Evolutionary conservation across 2,113 vertebrate species (phyloP), one percentile per base, ranked within the genome.

Genomic region (Ursus arctos): DNA sequence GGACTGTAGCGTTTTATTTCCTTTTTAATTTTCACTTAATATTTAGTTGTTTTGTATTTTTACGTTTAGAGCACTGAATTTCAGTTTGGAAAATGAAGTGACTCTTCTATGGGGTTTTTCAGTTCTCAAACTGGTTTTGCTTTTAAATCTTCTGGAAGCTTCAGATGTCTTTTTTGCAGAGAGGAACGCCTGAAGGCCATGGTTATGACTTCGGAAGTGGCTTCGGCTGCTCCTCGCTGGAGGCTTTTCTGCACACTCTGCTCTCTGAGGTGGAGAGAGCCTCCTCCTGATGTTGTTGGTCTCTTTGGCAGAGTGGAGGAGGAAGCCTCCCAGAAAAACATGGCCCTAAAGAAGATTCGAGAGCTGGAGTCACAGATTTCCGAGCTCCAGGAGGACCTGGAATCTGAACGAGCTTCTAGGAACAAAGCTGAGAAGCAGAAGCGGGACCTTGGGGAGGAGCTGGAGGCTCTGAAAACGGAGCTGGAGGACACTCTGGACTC

Each of bases 401-500:
- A 99, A 31, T 99, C 99, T 14, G 99, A 99, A 98, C 98, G 99
- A 61, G 99, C 99, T 26, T 99, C 99, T 5, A 99, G 99, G 12
- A 97, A 99, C 94, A 99, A 99, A 98, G 99, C 99, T 0, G 99
- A 99, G 98, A 99, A 99, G 94, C 99, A 99, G 98, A 99, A 99
- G 65, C 98, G 99, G 69, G 99, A 99, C 97, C 99, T 99, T 16
- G 99, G 99, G 40, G 99, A 99, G 94, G 99, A 99, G 98, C 98
- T 99, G 87, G 99, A 99, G 98, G 99, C 99, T 0, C 97, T 99
- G 81, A 99, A 99, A 98, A 99, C 99, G 0, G 99, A 99, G 98
- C 98, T 99, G 83, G 99, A 99, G 98, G 99, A 99, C 98, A 99
- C 99, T 0, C 97, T 99, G 96, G 99, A 99, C 98, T 99, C 99